Conservation (phyloP, 1,140 invertebrate species). For the Leptinotarsa texana region DNA sequence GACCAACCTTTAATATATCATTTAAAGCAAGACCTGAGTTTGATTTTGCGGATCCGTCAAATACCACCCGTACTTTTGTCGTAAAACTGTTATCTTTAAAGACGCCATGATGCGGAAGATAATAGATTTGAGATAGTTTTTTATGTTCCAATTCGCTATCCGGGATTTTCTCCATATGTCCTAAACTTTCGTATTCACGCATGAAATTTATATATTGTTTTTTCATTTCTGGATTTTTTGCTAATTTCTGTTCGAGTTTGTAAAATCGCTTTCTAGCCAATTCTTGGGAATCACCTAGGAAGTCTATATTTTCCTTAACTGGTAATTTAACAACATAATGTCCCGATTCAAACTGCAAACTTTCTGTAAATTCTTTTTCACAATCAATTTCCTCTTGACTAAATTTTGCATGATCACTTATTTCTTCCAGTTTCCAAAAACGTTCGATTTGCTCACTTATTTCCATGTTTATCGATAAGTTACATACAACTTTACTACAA, state of each 20-base stretch:
- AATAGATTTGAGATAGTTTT: neutral
- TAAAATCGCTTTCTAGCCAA: conserved; percentile 30
- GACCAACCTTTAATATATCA: conserved; percentile 39
- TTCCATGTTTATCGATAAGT: neutral
- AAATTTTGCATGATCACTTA: neutral
- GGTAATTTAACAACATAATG: conserved; percentile 30
- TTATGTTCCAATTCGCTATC: neutral
- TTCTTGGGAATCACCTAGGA: conserved; percentile 29
- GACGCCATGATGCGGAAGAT: conserved; percentile 1
- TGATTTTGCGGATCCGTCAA: conserved; percentile 38
- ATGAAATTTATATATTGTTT: conserved; percentile 45
- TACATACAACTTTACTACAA: neutral
- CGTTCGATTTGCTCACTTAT: neutral
- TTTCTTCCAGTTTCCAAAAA: conserved; percentile 26
- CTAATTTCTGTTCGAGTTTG: conserved; percentile 43
- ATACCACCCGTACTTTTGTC: conserved; percentile 11
- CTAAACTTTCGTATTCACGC: conserved; percentile 43
- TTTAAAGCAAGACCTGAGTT: conserved; percentile 44
- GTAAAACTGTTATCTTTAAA: neutral
- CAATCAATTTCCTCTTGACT: conserved; percentile 1
- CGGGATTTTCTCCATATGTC: conserved; percentile 41
- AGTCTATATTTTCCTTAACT: conserved; percentile 12
- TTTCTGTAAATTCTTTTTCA: conserved; percentile 10
- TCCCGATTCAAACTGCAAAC: conserved; percentile 12
- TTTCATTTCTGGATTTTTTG: conserved; percentile 34